A percentile compares a stretch with the other conserved stretches of the same genome.
Evolutionary conservation across 2,797 vertebrate genomes (phyloP).

Genomic region (Molothrus aeneus): DNA sequence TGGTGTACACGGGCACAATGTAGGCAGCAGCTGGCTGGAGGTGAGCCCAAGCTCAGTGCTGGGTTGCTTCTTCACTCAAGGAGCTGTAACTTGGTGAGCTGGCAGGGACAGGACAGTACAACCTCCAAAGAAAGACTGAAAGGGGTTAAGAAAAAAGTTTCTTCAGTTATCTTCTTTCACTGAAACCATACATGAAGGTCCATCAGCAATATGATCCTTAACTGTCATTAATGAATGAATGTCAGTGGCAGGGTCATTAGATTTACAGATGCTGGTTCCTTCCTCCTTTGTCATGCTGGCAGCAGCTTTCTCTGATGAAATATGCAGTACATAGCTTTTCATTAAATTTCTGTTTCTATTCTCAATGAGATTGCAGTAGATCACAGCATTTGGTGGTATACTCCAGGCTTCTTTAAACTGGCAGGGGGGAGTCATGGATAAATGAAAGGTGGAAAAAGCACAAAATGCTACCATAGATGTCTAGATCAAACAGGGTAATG

Average conservation of each 20-base stretch:
- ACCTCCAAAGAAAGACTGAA: background rate
- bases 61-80: background rate
- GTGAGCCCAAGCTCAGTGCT: background rate
- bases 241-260: background rate
- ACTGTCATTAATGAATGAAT: background rate
- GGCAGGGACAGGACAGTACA: background rate
- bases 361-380: background rate
- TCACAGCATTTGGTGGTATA: background rate
- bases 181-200: background rate
- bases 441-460: background rate
- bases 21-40: background rate
- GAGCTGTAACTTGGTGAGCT: background rate
- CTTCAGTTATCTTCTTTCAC: background rate
- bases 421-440: background rate
- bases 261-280: background rate
- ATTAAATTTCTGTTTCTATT: background rate
- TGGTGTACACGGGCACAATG: rapidly evolving
- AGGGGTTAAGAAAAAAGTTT: background rate
- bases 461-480: background rate
- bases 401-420: background rate
- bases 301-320: background rate
- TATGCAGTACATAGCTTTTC: background rate
- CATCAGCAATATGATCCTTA: background rate
- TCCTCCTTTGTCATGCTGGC: background rate
- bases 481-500: background rate